Conservation (phyloP, 2,797 vertebrate genomes). For the Macrochelys suwanniensis region DNA sequence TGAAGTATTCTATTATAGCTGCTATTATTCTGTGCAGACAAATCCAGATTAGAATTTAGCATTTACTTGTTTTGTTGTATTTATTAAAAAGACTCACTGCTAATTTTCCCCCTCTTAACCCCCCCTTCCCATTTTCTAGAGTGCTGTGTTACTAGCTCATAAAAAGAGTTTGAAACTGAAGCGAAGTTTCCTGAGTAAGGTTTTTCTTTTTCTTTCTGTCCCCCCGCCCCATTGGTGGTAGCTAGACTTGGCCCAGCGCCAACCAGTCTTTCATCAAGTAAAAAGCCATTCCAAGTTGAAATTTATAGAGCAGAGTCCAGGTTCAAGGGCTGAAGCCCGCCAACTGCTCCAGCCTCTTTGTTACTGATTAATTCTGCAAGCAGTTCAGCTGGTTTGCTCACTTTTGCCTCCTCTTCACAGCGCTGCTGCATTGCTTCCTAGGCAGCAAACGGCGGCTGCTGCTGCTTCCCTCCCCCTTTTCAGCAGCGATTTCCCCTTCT, state of each 20-base stretch:
- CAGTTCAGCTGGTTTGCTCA: constrained; percentile 80
- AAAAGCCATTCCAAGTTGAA: constrained; percentile 80
- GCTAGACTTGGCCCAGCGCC: constrained; percentile 75
- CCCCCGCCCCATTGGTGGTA: constrained; percentile 46
- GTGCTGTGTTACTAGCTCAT: constrained; percentile 75
- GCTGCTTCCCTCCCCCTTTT: constrained; percentile 37
- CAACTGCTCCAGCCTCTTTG: constrained; percentile 79
- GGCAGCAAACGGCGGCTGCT: neutral
- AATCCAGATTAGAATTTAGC: constrained; percentile 62
- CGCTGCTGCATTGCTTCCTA: constrained; percentile 23
- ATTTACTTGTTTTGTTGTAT: constrained; percentile 74
- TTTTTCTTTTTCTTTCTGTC: constrained; percentile 39
- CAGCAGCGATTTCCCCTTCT: constrained; percentile 11
- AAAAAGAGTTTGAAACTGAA: constrained; percentile 76
- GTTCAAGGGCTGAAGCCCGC: constrained; percentile 81
- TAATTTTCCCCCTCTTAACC: constrained; percentile 55
- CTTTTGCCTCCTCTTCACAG: constrained; percentile 68
- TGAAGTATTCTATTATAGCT: constrained; percentile 35
- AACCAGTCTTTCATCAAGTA: constrained; percentile 80
- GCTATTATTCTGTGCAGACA: constrained; percentile 5
- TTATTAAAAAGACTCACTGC: constrained; percentile 20
- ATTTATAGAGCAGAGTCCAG: constrained; percentile 81
- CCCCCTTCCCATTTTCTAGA: constrained; percentile 36
- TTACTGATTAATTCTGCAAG: constrained; percentile 82
- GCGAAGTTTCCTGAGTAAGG: constrained; percentile 77